phyloP scores from a whole-genome alignment of 1,140 invertebrate species.

The Eubasilissa regina region DNA sequence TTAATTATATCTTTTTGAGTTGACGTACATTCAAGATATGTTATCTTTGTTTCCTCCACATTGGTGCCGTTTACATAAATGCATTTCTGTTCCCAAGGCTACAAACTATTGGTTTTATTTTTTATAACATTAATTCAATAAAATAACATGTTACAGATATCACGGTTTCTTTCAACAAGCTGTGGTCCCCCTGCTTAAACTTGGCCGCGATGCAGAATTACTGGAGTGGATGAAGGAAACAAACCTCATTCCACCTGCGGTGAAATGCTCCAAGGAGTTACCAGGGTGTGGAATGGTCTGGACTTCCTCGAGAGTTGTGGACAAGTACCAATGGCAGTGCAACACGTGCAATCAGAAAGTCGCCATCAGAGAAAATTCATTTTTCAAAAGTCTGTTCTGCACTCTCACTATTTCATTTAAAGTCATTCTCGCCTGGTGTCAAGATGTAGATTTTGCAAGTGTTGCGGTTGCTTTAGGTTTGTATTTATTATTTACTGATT shows the following conservation, averaged over 20 bases:
- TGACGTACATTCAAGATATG: too few species aligned
- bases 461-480: slow-evolving; percentile 52
- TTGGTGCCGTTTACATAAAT: too few species aligned
- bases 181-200: slow-evolving; percentile 41
- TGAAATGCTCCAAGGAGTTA: slow-evolving; percentile 47
- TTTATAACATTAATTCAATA: too few species aligned
- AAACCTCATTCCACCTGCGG: slow-evolving; percentile 42
- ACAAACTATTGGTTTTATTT: too few species aligned
- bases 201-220: slow-evolving; percentile 46
- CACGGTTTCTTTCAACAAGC: slow-evolving; percentile 47
- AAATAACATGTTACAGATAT: slow-evolving; percentile 33
- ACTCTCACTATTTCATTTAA: slow-evolving; percentile 52
- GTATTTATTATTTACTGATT: slow-evolving; percentile 15
- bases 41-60: too few species aligned
- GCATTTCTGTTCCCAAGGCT: too few species aligned
- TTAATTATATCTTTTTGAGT: too few species aligned
- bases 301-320: slow-evolving; percentile 51
- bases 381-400: slow-evolving; percentile 58
- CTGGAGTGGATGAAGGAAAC: slow-evolving; percentile 57
- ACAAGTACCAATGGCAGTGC: slow-evolving; percentile 59
- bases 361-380: slow-evolving; percentile 56
- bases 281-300: slow-evolving; percentile 46
- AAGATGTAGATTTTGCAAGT: slow-evolving; percentile 53
- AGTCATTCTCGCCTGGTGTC: slow-evolving; percentile 57
- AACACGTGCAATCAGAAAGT: slow-evolving; percentile 53